Evolutionary conservation across 2,888 invertebrate species (phyloP).

Genomic region (Sericinus montela): DNA sequence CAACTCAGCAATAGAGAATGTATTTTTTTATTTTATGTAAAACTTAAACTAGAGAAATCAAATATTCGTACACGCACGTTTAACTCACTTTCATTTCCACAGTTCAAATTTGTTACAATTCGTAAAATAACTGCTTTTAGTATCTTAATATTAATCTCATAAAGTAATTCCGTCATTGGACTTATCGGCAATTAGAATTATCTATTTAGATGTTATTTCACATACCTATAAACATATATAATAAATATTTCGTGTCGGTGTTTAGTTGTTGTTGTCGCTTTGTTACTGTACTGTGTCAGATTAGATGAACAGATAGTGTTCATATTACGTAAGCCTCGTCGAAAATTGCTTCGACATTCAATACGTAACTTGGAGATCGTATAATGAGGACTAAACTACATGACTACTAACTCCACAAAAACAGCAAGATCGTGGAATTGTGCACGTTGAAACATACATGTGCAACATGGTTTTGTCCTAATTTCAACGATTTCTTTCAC

Average conservation of each 20-base stretch:
- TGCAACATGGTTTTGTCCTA: slow-evolving; percentile 25
- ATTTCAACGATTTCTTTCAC: slow-evolving; percentile 46
- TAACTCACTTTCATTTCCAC: slow-evolving; percentile 24
- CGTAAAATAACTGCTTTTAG: slow-evolving; percentile 50
- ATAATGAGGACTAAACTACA: slow-evolving; percentile 33
- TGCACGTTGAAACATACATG: background rate
- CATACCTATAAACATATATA: slow-evolving; percentile 26
- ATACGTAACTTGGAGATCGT: slow-evolving; percentile 43
- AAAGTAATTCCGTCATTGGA: slow-evolving; percentile 18
- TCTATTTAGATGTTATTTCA: slow-evolving; percentile 44
- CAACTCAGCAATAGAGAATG: too few relatives aligned
- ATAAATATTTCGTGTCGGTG: slow-evolving; percentile 45
- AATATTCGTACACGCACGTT: slow-evolving; percentile 38
- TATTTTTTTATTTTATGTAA: background rate
- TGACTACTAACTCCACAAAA: background rate
- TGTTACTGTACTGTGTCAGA: slow-evolving; percentile 49
- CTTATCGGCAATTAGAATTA: slow-evolving; percentile 21
- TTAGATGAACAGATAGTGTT: slow-evolving; percentile 59
- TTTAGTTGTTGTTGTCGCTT: slow-evolving; percentile 76
- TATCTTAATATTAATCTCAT: slow-evolving; percentile 23
- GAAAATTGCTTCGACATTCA: slow-evolving; percentile 33
- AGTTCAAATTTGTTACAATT: slow-evolving; percentile 9
- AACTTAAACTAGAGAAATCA: background rate
- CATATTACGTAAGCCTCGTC: slow-evolving; percentile 43
- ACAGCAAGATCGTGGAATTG: too few relatives aligned